Percentiles rank a stretch among this genome's conserved stretches.
These are phyloP conservation scores for Crax fasciolata DNA, from an alignment of 2,797 vertebrate genomes.

Conservation along the genomic window DNA sequence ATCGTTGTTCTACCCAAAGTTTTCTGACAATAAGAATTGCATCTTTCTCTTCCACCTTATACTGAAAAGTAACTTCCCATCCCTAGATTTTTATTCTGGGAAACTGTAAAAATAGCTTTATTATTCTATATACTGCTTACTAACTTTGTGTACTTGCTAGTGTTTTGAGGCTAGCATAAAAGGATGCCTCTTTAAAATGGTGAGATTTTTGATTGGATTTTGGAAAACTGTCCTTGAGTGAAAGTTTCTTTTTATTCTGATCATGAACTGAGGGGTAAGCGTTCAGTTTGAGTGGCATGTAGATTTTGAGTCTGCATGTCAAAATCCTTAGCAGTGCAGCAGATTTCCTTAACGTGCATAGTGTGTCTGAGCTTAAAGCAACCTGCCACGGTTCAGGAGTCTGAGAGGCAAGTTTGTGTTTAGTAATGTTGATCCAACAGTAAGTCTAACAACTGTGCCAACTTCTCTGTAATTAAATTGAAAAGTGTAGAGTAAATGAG, in stretches of 20 bases:
- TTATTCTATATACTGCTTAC: background rate
- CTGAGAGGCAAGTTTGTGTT: background rate
- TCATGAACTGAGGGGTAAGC: background rate
- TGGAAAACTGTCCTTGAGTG: background rate
- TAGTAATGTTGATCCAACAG: background rate
- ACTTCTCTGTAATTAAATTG: background rate
- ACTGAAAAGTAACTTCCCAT: background rate
- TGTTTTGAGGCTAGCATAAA: background rate
- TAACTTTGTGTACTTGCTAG: background rate
- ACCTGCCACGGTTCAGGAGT: background rate
- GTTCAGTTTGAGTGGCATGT: background rate
- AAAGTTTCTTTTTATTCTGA: background rate
- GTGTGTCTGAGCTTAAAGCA: background rate
- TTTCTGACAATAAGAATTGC: background rate
- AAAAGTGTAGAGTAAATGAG: background rate
- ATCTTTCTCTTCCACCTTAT: background rate
- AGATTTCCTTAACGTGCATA: rapidly evolving
- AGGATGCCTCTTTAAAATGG: background rate
- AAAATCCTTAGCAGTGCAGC: background rate
- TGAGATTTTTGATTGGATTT: background rate
- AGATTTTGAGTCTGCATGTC: background rate
- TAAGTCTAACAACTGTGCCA: background rate
- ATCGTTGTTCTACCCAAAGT: background rate
- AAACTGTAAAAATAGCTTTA: background rate
- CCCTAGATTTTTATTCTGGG: background rate